These are phyloP conservation scores for Papilio polytes DNA, from an alignment of 1,140 invertebrate species.

Conservation along the genomic window DNA sequence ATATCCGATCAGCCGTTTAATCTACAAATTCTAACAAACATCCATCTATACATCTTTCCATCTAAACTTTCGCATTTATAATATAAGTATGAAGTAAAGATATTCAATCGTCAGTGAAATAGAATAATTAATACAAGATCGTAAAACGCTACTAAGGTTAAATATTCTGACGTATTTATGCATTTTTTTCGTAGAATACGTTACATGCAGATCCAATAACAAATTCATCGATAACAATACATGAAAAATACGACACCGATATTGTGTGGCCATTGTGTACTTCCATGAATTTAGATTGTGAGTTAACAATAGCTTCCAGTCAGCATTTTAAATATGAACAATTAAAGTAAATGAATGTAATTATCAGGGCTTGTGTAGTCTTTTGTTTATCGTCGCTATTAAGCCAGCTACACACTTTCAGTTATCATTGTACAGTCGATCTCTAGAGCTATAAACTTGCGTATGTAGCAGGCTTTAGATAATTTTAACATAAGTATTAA, in stretches of 20 bases:
- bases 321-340: not conserved
- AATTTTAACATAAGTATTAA: too few relatives aligned
- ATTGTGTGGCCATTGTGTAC: conserved; percentile 2
- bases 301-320: not conserved
- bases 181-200: not conserved
- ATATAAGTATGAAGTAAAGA: too few relatives aligned
- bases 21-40: too few relatives aligned
- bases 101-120: not conserved
- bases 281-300: conserved; percentile 27
- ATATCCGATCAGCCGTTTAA: too few relatives aligned
- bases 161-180: not conserved
- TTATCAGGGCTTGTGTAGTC: not conserved
- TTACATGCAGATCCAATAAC: conserved; percentile 13
- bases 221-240: not conserved
- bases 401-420: not conserved
- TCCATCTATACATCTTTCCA: too few relatives aligned
- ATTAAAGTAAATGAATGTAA: not conserved
- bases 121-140: not conserved
- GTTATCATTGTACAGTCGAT: too few relatives aligned
- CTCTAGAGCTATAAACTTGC: too few relatives aligned
- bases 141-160: not conserved
- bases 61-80: too few relatives aligned
- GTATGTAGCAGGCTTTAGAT: too few relatives aligned
- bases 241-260: conserved; percentile 7
- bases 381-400: not conserved